Evolutionary conservation across 1,140 invertebrate species (phyloP), one percentile per base, ranked within the genome.

Genomic region (Brachionus manjavacas): DNA sequence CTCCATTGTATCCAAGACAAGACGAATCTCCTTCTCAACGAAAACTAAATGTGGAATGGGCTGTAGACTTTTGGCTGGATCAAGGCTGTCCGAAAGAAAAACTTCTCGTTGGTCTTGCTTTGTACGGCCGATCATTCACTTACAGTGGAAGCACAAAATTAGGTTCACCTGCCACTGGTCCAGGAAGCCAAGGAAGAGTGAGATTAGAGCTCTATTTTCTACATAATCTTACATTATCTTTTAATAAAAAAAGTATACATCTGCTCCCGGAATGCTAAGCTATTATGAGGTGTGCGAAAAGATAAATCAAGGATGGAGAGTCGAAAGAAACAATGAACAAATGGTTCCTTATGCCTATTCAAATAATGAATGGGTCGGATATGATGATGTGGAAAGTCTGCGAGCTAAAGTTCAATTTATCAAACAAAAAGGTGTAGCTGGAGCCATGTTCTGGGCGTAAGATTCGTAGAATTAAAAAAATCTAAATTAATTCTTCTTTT

Each of bases 331-430:
- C 43, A 23, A 6, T 25, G 84, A 84, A 79, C 84, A 84, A 28
- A n/a, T 23, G 35, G 52, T 79, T 39, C 95, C 95, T 0, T 95
- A 94, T 86, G 94, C 95, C 9, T 95, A 91, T 87, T 93, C 92
- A 85, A 94, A 92, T 25, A 93, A 95, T 88, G 94, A 96, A 89
- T 97, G 95, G 95, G 95, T 97, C 23, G 94, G 95, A 1, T 97
- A 95, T 87, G 95, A 97, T 87, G 95, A 97, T 87, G 92, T 46
- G 8, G 35, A 35, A 31, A 87, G 86, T 79, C 41, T 87, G 3
- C 35, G 66, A 66, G 70, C 76, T 23, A 87, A 87, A 85, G 86
- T 76, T 76, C 41, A 76, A 25, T 76, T 49, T 16, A 76, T 76
- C 9, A 76, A 52, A 49, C 41, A 76, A 76, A 76, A 76, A 76